Evolutionary conservation across 2,113 vertebrate species (phyloP), one percentile per base, ranked within the genome.

Genomic region (Cyrtonyx montezumae): DNA sequence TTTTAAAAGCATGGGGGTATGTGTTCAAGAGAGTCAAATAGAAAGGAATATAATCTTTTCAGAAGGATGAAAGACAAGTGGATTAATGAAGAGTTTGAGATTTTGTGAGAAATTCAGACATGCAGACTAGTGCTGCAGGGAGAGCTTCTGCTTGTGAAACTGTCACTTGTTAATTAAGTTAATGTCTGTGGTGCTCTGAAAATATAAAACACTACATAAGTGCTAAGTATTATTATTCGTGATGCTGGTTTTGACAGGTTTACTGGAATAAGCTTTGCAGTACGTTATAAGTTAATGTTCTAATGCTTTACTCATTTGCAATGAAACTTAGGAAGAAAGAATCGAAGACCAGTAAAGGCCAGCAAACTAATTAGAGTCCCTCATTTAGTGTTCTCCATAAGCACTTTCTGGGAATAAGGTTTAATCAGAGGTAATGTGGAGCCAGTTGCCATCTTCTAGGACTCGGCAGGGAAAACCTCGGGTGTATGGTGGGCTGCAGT

Each of bases 181-280:
- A 95, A 95, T 82, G 79, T 94, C 92, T 81, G 43, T 0, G 3
- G 66, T 90, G 51, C 76, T 97, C 84, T 90, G 94, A 75, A 94
- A 95, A 91, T 76, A 77, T 88, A 96, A 94, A 96, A 89, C 76
- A 45, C 59, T 90, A 28, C 83, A 59, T 79, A 95, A 96, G 93
- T 94, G 92, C 91, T 94, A 96, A 96, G 87, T 83, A 96, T 96
- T 94, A 93, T 93, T 93, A 96, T 84, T 95, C 96, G 96, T 81
- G 91, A 88, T 94, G 77, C 79, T 90, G 92, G 84, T 87, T 91
- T 93, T 94, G 95, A 96, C 78, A 90, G 93, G 92, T 96, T 95
- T 92, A 91, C 94, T 93, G 82, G 90, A 93, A 88, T 59, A 95
- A 88, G 61, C 84, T 92, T 87, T 91, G 91, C 93, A 94, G 87